Evolutionary conservation across 2,797 vertebrate genomes (phyloP).

Genomic region (Enteromius anoplus): DNA sequence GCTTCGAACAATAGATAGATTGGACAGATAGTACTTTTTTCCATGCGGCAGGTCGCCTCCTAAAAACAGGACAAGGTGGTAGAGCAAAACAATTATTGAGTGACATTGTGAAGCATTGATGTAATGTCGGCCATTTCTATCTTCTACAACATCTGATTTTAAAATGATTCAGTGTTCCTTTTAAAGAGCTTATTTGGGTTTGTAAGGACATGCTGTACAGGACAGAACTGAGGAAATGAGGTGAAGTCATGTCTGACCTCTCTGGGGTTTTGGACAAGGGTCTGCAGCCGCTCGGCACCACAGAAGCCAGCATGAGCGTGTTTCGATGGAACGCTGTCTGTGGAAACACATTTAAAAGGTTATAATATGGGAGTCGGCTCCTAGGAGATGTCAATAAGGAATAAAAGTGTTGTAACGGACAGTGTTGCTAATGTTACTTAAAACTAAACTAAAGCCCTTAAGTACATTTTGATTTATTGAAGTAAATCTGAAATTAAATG

Average conservation of each 20-base stretch:
- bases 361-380: background rate
- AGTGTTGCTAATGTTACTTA: too few relatives aligned
- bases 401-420: background rate
- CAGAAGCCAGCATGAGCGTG: slow-evolving; percentile 53
- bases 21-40: slow-evolving; percentile 47
- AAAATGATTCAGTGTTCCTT: background rate
- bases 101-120: background rate
- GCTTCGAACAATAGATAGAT: slow-evolving; percentile 59
- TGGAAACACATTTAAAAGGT: slow-evolving; percentile 8
- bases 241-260: slow-evolving; percentile 60
- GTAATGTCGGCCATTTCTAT: background rate
- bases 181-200: background rate
- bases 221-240: slow-evolving; percentile 8
- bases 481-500: background rate
- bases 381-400: background rate
- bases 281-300: slow-evolving; percentile 52
- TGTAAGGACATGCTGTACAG: background rate
- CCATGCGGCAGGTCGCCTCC: slow-evolving; percentile 53
- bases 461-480: background rate
- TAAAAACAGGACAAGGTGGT: slow-evolving; percentile 26
- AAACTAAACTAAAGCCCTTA: background rate
- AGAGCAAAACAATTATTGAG: slow-evolving; percentile 16
- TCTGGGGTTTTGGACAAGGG: slow-evolving; percentile 45
- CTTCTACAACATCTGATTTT: slow-evolving; percentile 10
- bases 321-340: slow-evolving; percentile 47